phyloP scores from a whole-genome alignment of 2,113 vertebrate genomes.

The Nyctibius bracteatus region DNA sequence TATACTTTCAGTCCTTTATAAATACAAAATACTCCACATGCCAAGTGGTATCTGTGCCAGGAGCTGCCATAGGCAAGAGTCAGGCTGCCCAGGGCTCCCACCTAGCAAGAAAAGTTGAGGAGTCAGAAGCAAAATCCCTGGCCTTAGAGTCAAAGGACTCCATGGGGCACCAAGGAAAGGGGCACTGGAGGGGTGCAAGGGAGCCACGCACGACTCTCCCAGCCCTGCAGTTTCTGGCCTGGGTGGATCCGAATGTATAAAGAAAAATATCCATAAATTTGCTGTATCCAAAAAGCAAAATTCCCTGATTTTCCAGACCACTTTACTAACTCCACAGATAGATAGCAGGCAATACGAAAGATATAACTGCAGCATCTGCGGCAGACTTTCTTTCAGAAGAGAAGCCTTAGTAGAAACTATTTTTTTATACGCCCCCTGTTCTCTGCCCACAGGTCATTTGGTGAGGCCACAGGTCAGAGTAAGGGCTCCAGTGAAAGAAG shows the following conservation, averaged over 20 bases:
- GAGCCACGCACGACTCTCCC: background rate
- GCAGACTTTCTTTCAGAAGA: background rate
- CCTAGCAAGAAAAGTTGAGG: background rate
- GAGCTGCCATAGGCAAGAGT: background rate
- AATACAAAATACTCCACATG: background rate
- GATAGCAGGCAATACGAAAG: background rate
- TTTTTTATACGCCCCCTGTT: background rate
- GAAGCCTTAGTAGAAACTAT: background rate
- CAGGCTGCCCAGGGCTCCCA: background rate
- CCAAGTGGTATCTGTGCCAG: background rate
- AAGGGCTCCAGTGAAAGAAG: background rate
- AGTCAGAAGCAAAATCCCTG: background rate
- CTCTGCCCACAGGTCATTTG: background rate
- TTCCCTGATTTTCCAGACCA: background rate
- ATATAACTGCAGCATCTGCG: background rate
- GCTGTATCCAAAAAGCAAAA: background rate
- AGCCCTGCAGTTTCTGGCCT: background rate
- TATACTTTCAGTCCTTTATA: background rate
- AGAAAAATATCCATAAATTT: background rate
- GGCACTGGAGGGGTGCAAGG: accelerated
- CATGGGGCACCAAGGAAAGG: background rate
- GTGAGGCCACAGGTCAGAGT: background rate
- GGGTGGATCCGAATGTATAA: background rate
- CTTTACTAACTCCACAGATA: background rate
- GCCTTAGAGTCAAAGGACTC: background rate